Evolutionary conservation across 2,888 invertebrate species (phyloP).

Genomic region (Linnaemya tessellans): DNA sequence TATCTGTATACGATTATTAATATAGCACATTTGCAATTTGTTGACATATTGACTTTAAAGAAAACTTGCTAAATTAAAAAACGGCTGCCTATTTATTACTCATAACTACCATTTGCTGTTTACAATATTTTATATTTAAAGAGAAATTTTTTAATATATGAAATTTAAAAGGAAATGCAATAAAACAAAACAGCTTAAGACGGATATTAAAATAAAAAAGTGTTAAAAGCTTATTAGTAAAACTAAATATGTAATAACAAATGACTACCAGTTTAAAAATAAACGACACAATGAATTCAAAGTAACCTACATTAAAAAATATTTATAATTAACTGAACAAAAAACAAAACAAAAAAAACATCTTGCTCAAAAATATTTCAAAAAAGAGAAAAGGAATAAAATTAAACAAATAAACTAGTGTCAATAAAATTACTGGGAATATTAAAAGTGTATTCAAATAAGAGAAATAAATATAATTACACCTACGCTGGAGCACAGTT

Average conservation of each 20-base stretch:
- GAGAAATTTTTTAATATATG: background rate
- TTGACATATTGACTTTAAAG: too few relatives aligned
- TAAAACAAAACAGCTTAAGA: conserved; percentile 1
- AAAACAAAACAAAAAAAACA: too few relatives aligned
- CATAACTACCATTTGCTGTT: background rate
- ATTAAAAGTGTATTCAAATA: conserved; percentile 7
- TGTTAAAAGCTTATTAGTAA: conserved; percentile 24
- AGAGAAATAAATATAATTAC: conserved; percentile 25
- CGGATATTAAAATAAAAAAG: conserved; percentile 21
- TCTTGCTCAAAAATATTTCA: conserved; percentile 30
- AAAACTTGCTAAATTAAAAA: too few relatives aligned
- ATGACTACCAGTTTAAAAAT: conserved; percentile 23
- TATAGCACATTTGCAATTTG: too few relatives aligned
- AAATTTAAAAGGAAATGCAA: conserved; percentile 21
- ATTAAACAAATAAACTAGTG: conserved; percentile 35
- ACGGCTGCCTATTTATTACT: too few relatives aligned
- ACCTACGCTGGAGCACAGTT: conserved; percentile 41
- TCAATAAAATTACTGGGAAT: conserved; percentile 32
- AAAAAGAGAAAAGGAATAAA: background rate
- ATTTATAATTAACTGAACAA: conserved; percentile 11
- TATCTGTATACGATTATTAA: too few relatives aligned
- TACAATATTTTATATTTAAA: conserved; percentile 1
- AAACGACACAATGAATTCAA: conserved; percentile 38
- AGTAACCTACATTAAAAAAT: conserved; percentile 20
- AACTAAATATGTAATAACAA: background rate